Percentiles rank a stretch among this genome's conserved stretches.
Evolutionary conservation across 2,113 vertebrate genomes (phyloP).

Genomic region (Etia nguti): DNA sequence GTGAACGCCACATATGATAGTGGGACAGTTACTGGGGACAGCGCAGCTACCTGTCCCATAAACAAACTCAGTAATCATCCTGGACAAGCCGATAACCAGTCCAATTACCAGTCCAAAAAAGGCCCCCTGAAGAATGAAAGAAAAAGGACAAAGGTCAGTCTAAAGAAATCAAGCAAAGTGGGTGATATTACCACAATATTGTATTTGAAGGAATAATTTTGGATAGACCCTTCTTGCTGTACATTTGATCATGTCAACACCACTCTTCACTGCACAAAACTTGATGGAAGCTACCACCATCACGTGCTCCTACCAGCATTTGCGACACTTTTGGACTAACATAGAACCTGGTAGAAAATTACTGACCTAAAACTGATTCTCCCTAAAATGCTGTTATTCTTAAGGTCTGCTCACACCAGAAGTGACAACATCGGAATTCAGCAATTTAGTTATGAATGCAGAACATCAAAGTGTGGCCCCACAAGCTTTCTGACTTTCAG

Average conservation of each 20-base stretch:
- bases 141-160: background rate
- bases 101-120: constrained; percentile 87
- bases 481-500: background rate
- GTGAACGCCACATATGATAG: constrained; percentile 90
- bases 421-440: background rate
- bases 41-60: constrained; percentile 86
- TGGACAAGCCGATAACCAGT: constrained; percentile 74
- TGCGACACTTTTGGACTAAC: background rate
- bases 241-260: background rate
- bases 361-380: background rate
- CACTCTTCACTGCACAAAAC: background rate
- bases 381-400: background rate
- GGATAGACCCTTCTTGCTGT: background rate
- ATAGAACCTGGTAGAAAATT: background rate
- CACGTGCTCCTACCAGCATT: background rate
- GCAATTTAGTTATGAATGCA: background rate
- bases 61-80: constrained; percentile 89
- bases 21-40: constrained; percentile 81
- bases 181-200: background rate
- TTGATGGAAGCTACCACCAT: background rate
- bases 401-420: background rate
- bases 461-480: background rate
- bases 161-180: background rate
- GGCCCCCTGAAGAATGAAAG: constrained; percentile 78
- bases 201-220: background rate